Evolutionary conservation across 2,888 invertebrate genomes (phyloP).

Genomic region (Microchrysa polita): DNA sequence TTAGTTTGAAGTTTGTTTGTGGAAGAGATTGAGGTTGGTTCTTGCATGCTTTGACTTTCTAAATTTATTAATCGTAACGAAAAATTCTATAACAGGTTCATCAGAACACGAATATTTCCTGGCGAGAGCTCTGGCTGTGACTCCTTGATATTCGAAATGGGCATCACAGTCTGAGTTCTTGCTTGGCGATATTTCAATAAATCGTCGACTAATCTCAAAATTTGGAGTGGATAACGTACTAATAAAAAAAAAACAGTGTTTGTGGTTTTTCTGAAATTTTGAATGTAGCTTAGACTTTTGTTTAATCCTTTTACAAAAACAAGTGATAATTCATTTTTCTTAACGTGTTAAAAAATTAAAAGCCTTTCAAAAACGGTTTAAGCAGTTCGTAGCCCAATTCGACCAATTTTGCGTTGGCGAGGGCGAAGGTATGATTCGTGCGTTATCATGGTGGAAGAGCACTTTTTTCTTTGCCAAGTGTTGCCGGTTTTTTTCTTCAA

Average conservation of each 20-base stretch:
- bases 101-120: conserved; percentile 53
- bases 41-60: background rate
- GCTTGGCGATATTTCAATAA: conserved; percentile 70
- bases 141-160: conserved; percentile 72
- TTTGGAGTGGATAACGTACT: background rate
- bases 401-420: no score
- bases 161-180: conserved; percentile 98
- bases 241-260: background rate
- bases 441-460: no score
- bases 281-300: no score
- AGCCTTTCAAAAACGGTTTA: no score
- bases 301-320: no score
- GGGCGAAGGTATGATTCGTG: no score
- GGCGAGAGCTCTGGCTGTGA: conserved; percentile 84
- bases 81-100: background rate
- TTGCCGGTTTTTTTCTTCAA: no score
- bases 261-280: no score
- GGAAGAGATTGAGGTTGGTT: background rate
- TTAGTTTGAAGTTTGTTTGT: background rate
- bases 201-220: conserved; percentile 56
- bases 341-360: no score
- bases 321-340: no score
- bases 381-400: no score
- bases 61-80: background rate
- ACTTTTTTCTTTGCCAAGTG: no score